Conservation (phyloP, 2,113 vertebrate species). For the Bucco capensis region DNA sequence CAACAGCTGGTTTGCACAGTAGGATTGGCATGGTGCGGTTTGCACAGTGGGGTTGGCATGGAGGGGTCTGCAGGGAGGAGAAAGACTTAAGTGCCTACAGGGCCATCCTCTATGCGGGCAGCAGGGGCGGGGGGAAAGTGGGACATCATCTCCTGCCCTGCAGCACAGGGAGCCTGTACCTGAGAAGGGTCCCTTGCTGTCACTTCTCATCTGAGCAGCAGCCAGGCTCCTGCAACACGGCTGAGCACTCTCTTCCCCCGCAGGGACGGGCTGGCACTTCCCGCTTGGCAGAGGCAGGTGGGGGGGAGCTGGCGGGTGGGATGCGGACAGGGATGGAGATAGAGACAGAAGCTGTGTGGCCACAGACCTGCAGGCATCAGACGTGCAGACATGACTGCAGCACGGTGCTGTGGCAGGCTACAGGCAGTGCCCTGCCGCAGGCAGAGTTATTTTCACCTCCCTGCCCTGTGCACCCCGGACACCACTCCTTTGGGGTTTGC, state of each 20-base stretch:
- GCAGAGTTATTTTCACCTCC: not conserved
- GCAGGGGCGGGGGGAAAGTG: not conserved
- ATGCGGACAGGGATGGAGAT: not conserved
- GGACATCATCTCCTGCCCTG: not conserved
- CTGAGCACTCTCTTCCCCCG: conserved; percentile 43
- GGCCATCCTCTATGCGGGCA: not conserved
- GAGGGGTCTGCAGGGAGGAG: not conserved
- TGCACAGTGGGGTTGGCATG: not conserved
- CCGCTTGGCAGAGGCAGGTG: not conserved
- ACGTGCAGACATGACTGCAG: not conserved
- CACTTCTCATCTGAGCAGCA: conserved; percentile 55
- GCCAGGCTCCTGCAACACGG: conserved; percentile 24
- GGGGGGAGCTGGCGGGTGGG: not conserved
- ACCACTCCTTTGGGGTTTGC: not conserved
- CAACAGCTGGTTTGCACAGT: not conserved
- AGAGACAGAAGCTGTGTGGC: not conserved
- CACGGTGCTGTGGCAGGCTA: not conserved
- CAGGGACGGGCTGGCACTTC: conserved; percentile 27
- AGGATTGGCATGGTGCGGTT: too few relatives aligned
- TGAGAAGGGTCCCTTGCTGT: conserved; percentile 54
- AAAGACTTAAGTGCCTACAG: conserved; percentile 16
- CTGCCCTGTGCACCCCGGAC: not conserved
- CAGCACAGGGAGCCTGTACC: conserved; percentile 9
- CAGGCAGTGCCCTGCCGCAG: not conserved
- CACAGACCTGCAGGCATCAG: not conserved